A percentile compares a stretch with the other conserved stretches of the same genome.
These are phyloP conservation scores for Pandemis corylana DNA, from an alignment of 2,888 invertebrate genomes.

Conservation along the genomic window DNA sequence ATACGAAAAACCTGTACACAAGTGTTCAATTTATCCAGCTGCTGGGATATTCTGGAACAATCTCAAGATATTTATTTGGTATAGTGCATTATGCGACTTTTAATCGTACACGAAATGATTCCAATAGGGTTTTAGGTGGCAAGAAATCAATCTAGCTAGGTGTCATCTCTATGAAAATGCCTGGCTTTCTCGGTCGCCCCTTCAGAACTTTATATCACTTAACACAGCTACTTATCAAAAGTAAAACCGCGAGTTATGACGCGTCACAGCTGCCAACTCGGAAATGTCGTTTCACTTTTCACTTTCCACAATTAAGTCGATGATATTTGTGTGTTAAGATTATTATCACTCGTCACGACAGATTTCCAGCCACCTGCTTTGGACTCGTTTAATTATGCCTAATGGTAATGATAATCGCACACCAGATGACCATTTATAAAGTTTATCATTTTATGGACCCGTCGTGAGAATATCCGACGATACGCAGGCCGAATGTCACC, in stretches of 20 bases:
- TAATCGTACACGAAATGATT: too few relatives aligned
- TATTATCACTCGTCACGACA: constrained; percentile 35
- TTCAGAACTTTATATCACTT: neutral
- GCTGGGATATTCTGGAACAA: too few relatives aligned
- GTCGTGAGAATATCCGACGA: neutral
- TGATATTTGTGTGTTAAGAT: constrained; percentile 45
- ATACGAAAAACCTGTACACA: too few relatives aligned
- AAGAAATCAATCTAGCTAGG: too few relatives aligned
- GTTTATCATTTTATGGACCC: neutral
- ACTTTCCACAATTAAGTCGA: constrained; percentile 51
- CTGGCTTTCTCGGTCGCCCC: too few relatives aligned
- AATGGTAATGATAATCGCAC: constrained; percentile 2
- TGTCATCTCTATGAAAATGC: too few relatives aligned
- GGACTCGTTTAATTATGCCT: constrained; percentile 1
- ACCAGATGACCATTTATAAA: neutral
- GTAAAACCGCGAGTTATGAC: constrained; percentile 37
- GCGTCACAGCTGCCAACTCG: constrained; percentile 34
- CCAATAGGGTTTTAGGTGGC: too few relatives aligned
- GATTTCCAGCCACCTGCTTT: constrained; percentile 10
- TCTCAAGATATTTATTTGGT: too few relatives aligned
- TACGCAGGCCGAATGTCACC: too few relatives aligned
- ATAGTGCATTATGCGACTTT: too few relatives aligned
- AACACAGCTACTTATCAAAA: constrained; percentile 26
- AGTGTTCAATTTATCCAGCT: too few relatives aligned
- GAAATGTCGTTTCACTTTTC: constrained; percentile 48